Evolutionary conservation across 1,140 invertebrate species (phyloP).

Genomic region (Lutraria rhynchaena): DNA sequence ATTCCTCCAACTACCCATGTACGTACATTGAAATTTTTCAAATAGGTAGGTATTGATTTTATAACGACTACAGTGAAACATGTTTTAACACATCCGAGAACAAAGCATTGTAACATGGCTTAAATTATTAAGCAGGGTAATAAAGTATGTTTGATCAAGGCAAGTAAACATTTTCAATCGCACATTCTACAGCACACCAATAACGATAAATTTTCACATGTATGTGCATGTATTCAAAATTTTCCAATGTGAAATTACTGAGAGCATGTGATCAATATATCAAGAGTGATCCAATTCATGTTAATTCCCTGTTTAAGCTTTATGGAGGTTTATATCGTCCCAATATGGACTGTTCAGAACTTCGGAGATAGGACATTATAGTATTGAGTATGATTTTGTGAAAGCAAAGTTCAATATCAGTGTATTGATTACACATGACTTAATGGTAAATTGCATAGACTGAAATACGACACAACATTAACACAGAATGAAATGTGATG

Average conservation of each 20-base stretch:
- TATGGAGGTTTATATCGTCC: too few relatives aligned
- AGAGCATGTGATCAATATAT: constrained; percentile 30
- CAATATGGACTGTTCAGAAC: too few relatives aligned
- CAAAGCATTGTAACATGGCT: constrained; percentile 4
- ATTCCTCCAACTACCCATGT: too few relatives aligned
- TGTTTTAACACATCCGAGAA: constrained; percentile 27
- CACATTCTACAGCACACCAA: not conserved
- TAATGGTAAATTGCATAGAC: too few relatives aligned
- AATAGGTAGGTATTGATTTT: constrained; percentile 37
- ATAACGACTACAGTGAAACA: constrained; percentile 12
- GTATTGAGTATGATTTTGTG: too few relatives aligned
- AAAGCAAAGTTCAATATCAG: too few relatives aligned
- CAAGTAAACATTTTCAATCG: constrained; percentile 9
- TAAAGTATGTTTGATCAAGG: constrained; percentile 29
- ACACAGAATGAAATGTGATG: too few relatives aligned
- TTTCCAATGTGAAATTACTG: constrained; percentile 38
- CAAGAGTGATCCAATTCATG: constrained; percentile 24
- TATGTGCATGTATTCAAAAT: constrained; percentile 21
- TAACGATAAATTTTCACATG: not conserved
- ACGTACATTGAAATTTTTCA: too few relatives aligned
- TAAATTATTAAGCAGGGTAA: constrained; percentile 50
- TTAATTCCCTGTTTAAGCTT: too few relatives aligned
- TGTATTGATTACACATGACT: too few relatives aligned
- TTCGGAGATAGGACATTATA: too few relatives aligned
- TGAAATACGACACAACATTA: too few relatives aligned